Percentiles rank a stretch among this genome's conserved stretches.
phyloP scores from a whole-genome alignment of 92 coral and sea anemone genomes.

The Actinostola sp. region DNA sequence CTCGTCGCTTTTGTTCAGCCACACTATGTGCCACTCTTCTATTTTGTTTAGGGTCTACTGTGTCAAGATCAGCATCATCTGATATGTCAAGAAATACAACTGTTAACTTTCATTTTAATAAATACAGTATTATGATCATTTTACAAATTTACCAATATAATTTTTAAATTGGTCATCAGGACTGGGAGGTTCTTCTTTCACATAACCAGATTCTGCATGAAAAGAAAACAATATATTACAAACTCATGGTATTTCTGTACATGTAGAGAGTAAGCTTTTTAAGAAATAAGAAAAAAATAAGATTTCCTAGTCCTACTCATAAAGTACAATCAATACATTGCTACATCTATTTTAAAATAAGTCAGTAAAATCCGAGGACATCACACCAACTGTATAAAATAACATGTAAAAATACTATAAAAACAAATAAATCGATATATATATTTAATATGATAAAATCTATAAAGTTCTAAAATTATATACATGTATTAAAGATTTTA shows the following conservation, averaged over 20 bases:
- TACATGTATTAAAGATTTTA: no score
- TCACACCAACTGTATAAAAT: no score
- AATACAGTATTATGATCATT: conserved; percentile 8
- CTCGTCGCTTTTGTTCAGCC: conserved; percentile 97
- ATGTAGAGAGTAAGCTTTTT: neutral
- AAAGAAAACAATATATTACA: neutral
- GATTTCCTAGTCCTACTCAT: neutral
- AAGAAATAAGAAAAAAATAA: neutral
- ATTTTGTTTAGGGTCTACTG: conserved; percentile 61
- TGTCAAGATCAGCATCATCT: conserved; percentile 60
- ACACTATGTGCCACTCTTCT: conserved; percentile 96
- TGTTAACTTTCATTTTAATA: neutral
- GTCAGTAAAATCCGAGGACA: no score
- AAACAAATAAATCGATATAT: no score
- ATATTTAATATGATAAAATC: no score
- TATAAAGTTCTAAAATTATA: no score
- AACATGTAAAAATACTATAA: no score
- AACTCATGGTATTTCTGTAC: no score
- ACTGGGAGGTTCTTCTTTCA: conserved; percentile 92
- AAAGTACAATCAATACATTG: no score
- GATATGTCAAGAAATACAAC: neutral
- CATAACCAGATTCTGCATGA: conserved; percentile 59
- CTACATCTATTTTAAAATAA: no score
- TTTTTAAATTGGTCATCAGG: conserved; percentile 70
- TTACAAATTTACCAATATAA: conserved; percentile 24